Base-by-base conservation (phyloP, 2,113 vertebrate genomes). In the Eolophus roseicapilla region DNA sequence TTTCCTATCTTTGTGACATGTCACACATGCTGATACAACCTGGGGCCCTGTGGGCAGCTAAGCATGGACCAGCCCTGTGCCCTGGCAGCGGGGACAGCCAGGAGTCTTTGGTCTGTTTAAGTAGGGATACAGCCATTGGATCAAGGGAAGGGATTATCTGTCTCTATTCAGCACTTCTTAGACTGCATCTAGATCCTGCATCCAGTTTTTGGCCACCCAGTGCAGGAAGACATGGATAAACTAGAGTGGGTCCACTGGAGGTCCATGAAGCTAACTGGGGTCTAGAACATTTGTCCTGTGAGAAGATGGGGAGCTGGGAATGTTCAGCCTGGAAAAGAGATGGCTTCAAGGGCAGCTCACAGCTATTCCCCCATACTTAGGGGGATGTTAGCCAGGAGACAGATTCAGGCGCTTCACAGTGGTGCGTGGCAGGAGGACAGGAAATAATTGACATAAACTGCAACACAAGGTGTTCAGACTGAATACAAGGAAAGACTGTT, bases 141-240 rank as follows among this genome's bases (percentile, higher is more conserved):
- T 14, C 14, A 27, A 69, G 8, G 21, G 39, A 69, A 29, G 15
- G 25, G 10, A 16, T 47, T 57, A 24, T 52, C 44, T 39, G 9
- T 10, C 35, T 74, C n/a, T 86, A 2, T 47, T 59, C 39, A 53
- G 39, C 19, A 25, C n/a, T 65, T 70, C 21, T 80, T 47, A 62
- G 23, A 25, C 39, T 55, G 17, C 24, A 17, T 46, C 69, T 43
- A n/a, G 33, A 20, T n/a, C 24, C 33, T 84, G 70, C 35, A 35
- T 15, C 13, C 3, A 5, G 9, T 68, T 88, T 82, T 79, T 67
- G 17, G 41, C 10, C 11, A 21, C 7, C 0, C 16, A 14, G 10
- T 6, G 15, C 24, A 44, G 59, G 43, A 68, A 52, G 46, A 37
- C 6, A 19, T 0, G 0, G 3, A 29, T n/a, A 67, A 62, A 41